Base-by-base conservation (phyloP, 1,140 invertebrate species). In the Melanaphis sacchari region DNA sequence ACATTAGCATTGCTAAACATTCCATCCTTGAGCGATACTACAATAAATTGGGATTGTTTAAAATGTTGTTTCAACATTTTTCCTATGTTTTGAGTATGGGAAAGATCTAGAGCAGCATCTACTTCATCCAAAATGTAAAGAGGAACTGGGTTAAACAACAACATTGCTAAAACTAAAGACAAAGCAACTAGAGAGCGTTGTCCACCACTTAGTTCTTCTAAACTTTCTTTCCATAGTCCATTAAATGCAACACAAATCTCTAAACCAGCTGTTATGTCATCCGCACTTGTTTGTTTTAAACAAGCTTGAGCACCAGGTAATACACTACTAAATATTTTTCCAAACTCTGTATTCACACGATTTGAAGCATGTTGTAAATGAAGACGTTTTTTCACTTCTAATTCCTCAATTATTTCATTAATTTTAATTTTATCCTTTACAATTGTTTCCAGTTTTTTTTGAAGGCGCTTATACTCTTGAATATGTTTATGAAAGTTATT, bases 1-100 rank as follows among this genome's bases (percentile, higher is more conserved):
- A 99, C 99, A 96, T 99, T 99, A 0, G 99, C 99, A 96, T 99
- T 99, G 95, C 98, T 99, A 95, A 99, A 99, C 98, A 99, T 99
- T 46, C 99, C 99, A 95, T 99, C 99, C 95, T 99, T 99, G 26
- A 99, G 96, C 0, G 99, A 99, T 0, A 99, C 99, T 93, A 99
- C 97, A 94, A 99, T 98, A 95, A 99, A 99, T 97, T 99, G 98
- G 22, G 99, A 99, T 95, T 98, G 97, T 94, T 97, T 98, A 95
- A 99, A 99, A 95, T 99, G 98, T 54, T 97, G 97, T 94, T 97
- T 98, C 18, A 99, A 96, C 98, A 99, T 99, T 92, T 96, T 96
- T 4, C 99, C 99, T 95, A 99, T 99, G 96, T 99, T 99, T 95
- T 99, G 98, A 11, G 99, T 99, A 95, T 99, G 99, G 3, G 98